These are phyloP conservation scores for honey bee (Apis mellifera) DNA, from an alignment of 1,140 invertebrate species.

Conservation along the genomic window DNA sequence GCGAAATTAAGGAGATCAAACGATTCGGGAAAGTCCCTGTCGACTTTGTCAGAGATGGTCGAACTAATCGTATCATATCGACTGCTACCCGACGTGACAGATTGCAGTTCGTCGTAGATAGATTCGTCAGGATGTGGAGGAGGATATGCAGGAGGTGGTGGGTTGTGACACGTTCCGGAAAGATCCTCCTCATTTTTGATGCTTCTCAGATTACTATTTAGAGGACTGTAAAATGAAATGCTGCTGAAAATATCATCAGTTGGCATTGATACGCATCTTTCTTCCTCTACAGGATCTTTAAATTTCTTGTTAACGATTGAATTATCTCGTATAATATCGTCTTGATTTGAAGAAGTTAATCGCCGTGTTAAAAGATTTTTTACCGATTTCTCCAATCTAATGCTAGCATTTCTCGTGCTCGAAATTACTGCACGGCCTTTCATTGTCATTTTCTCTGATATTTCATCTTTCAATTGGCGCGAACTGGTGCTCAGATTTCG, in stretches of 20 bases:
- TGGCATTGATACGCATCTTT: constrained; percentile 76
- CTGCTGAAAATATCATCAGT: constrained; percentile 78
- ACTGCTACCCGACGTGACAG: constrained; percentile 76
- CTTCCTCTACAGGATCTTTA: constrained; percentile 51
- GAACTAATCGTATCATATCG: constrained; percentile 75
- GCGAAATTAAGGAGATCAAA: constrained; percentile 63
- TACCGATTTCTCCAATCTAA: constrained; percentile 77
- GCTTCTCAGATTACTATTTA: constrained; percentile 71
- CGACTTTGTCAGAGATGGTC: constrained; percentile 74
- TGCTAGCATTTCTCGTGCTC: constrained; percentile 79
- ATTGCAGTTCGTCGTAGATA: constrained; percentile 83
- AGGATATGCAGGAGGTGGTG: constrained; percentile 83
- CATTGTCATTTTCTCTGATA: constrained; percentile 80
- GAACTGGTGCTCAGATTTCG: constrained; percentile 76
- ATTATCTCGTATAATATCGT: constrained; percentile 59
- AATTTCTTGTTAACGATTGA: constrained; percentile 22
- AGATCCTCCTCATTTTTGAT: constrained; percentile 75
- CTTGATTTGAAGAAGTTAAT: constrained; percentile 65
- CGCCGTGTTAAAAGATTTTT: constrained; percentile 74
- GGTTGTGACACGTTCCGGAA: constrained; percentile 73
- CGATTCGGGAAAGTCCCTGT: constrained; percentile 78
- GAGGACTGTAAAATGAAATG: constrained; percentile 80
- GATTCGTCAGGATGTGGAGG: constrained; percentile 83
- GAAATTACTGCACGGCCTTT: constrained; percentile 81
- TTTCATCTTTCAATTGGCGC: constrained; percentile 80